phyloP scores from a whole-genome alignment of 2,797 vertebrate species.

The Amblyopsis hoosieri region DNA sequence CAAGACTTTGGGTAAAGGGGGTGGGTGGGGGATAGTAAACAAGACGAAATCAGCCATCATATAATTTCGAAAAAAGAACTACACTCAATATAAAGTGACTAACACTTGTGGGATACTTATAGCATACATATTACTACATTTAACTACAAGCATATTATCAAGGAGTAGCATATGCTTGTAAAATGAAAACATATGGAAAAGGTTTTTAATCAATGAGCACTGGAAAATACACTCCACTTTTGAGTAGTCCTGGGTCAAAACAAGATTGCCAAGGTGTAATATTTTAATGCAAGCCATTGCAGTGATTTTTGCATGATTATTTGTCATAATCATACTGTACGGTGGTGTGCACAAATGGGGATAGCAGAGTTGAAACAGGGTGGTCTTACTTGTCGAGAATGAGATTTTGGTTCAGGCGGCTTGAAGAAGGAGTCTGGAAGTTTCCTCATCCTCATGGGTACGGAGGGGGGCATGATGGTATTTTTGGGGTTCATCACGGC shows the following conservation, averaged over 20 bases:
- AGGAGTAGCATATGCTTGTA: too few relatives aligned
- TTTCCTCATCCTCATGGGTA: slow-evolving; percentile 96
- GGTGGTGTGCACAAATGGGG: slow-evolving; percentile 16
- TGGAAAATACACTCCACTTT: too few relatives aligned
- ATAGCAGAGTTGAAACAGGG: slow-evolving; percentile 39
- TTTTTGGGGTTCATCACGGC: slow-evolving; percentile 98
- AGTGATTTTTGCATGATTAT: too few relatives aligned
- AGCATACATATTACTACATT: too few relatives aligned
- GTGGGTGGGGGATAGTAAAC: slow-evolving; percentile 1
- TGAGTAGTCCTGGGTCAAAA: too few relatives aligned
- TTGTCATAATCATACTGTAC: not conserved
- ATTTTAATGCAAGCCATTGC: too few relatives aligned
- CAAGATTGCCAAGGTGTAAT: too few relatives aligned
- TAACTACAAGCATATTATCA: too few relatives aligned
- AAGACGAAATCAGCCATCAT: slow-evolving; percentile 26
- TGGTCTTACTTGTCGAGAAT: slow-evolving; percentile 92
- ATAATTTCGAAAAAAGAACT: slow-evolving; percentile 7
- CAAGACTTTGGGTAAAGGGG: slow-evolving; percentile 41
- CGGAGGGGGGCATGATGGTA: slow-evolving; percentile 86
- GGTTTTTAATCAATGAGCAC: too few relatives aligned
- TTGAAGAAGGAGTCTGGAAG: slow-evolving; percentile 98
- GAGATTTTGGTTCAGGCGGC: slow-evolving; percentile 94
- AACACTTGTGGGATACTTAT: not conserved
- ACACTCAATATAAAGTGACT: not conserved
- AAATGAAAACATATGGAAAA: too few relatives aligned